phyloP scores from a whole-genome alignment of 2,113 vertebrate genomes.

The Dicrurus megarhynchus region DNA sequence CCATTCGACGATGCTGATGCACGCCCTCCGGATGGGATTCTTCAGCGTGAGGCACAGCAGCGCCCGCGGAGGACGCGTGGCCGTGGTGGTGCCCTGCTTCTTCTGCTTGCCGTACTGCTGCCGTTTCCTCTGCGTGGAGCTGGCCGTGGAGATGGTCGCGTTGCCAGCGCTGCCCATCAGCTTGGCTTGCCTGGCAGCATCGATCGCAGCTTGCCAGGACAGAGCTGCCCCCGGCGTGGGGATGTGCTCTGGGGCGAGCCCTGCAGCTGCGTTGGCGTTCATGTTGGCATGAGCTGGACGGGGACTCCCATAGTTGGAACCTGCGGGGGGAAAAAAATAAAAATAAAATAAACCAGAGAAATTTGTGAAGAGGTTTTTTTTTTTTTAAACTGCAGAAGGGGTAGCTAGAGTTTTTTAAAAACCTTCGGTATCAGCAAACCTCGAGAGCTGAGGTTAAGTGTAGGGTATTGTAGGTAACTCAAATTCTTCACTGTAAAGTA shows the following conservation, averaged over 20 bases:
- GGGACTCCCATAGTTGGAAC: conserved; percentile 96
- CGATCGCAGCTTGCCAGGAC: conserved; percentile 97
- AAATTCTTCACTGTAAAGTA: not conserved
- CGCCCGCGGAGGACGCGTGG: conserved; percentile 91
- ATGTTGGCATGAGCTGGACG: conserved; percentile 86
- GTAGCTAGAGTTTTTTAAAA: fast-evolving
- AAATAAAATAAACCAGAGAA: not conserved
- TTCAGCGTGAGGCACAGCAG: conserved; percentile 96
- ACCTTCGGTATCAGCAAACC: not conserved
- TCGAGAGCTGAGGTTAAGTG: not conserved
- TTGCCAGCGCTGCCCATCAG: conserved; percentile 89
- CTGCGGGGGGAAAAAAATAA: conserved; percentile 54
- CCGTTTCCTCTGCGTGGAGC: conserved; percentile 93
- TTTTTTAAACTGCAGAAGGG: not conserved
- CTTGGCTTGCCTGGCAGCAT: conserved; percentile 95
- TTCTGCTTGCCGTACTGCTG: conserved; percentile 97
- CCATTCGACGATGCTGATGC: conserved; percentile 99
- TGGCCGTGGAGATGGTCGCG: conserved; percentile 91
- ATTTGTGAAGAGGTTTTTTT: not conserved
- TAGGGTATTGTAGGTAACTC: not conserved
- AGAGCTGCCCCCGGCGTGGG: conserved; percentile 90
- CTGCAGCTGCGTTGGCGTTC: conserved; percentile 89
- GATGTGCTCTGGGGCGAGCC: conserved; percentile 94
- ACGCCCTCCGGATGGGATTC: conserved; percentile 95
- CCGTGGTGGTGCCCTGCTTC: conserved; percentile 87